Evolutionary conservation across 2,113 vertebrate genomes (phyloP), one percentile per base, ranked within the genome.

Genomic region (Crotalus helleri): DNA sequence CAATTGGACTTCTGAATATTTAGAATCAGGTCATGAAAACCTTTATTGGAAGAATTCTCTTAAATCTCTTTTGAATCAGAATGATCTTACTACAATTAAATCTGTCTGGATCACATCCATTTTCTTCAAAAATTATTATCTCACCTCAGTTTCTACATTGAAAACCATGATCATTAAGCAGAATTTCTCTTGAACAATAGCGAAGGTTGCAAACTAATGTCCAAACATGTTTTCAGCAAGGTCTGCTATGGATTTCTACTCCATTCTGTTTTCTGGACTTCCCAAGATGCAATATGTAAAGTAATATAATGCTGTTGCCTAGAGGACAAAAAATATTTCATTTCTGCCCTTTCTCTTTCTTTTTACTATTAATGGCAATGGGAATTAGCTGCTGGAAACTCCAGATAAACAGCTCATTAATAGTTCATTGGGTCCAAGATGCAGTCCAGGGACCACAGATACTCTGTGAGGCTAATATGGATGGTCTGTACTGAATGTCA

Each of bases 321-420:
- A 44, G 86, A 49, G 3, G 9, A 53, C 5, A 64, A 46, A n/a
- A 3, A 24, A 46, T 53, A 24, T 39, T 81, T 39, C 26, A 12
- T 74, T 74, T 74, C 69, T 81, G n/a, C n/a, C 2, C 15, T 81
- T 74, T 74, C n/a, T 33, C n/a, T 74, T 90, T 49, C 9, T 74
- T 85, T 6, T 19, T 29, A 24, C 2, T 26, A 9, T 53, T 15
- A 0, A 49, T 53, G 2, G n/a, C 59, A 81, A 49, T 91, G 87
- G 93, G 85, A 91, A 55, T 95, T 93, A 90, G 61, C 58, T 92
- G 54, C 12, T 61, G 9, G 87, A 69, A 85, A 53, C 87, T 92
- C 93, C 59, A 6, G 15, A 90, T 29, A 94, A 5, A 1, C 0
- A 46, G 55, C 59, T 92, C 90, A 86, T 88, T 12, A 69, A n/a